Evolutionary conservation across 1,140 invertebrate genomes (phyloP), one percentile per base, ranked within the genome.

Genomic region (Wasmannia auropunctata): DNA sequence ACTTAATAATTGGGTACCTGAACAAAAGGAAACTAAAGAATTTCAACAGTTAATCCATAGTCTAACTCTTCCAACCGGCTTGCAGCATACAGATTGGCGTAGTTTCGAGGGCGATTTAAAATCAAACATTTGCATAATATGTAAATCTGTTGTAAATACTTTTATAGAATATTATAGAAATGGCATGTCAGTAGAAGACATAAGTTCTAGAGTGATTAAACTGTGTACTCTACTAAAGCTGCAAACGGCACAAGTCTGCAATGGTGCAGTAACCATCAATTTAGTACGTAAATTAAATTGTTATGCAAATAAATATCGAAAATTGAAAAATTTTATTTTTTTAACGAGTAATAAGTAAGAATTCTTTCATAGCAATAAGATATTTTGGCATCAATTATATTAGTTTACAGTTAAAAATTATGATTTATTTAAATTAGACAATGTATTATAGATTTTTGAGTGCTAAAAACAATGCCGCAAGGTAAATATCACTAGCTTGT

Each of bases 201-300:
- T 96, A 6, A 91, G 87, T n/a, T 76, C 91, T 3, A 86, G 90
- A 0, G 88, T 96, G 0, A 91, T 94, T 11, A 94, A 94, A 7
- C 80, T 97, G 2, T 97, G 97, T 77, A 90, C 90, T 2, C 63
- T 94, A 6, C 86, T 97, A 0, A 95, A 96, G 10, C 94, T 97
- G 8, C 95, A 96, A 90, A 95, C 93, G 0, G 91, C 95, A 11
- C 90, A 88, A 76, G 96, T 97, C n/a, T 97, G 97, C 87, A 85
- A 89, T 16, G 96, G 97, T 37, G 86, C 95, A 10, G 88, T 97
- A 7, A 93, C 95, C 56, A 89, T 96, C 3, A 96, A 97, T 89
- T 86, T 95, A 77, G 96, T 96, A 94, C 93, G 94, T 92, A 65
- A 79, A 63, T 74, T 70, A 1, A 43, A 58, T 67, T 10, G 6